Percentiles rank a stretch among this genome's conserved stretches.
phyloP scores from a whole-genome alignment of 2,113 vertebrate species.

The Atrichornis clamosus region DNA sequence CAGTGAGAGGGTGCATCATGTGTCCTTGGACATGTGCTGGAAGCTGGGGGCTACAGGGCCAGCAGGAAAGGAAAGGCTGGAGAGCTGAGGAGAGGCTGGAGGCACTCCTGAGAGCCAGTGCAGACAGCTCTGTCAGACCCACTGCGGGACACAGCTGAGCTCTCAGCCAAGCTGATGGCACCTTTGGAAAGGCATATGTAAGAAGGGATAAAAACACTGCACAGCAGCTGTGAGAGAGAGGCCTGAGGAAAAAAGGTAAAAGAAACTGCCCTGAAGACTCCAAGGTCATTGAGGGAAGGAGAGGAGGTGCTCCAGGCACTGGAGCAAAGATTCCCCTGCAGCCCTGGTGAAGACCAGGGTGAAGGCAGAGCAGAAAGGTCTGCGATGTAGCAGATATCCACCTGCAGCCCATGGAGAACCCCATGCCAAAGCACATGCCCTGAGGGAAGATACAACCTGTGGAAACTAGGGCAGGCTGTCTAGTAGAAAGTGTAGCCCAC shows the following conservation, averaged over 20 bases:
- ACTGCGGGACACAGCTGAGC: background rate
- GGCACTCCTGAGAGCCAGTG: background rate
- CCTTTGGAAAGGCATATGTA: background rate
- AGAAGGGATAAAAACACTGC: background rate
- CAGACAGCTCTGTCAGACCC: background rate
- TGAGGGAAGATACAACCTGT: background rate
- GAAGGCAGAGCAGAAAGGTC: background rate
- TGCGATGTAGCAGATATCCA: too few species aligned
- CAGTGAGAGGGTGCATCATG: fast-evolving
- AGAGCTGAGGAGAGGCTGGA: background rate
- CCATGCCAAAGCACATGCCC: fast-evolving
- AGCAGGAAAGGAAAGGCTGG: background rate
- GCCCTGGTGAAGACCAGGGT: fast-evolving
- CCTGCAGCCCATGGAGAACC: fast-evolving
- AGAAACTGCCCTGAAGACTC: background rate
- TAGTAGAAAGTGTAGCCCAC: fast-evolving
- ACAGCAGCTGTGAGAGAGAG: background rate
- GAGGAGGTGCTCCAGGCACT: fast-evolving
- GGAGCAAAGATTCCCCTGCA: background rate
- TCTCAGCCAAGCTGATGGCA: background rate
- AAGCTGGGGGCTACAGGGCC: fast-evolving
- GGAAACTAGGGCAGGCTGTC: background rate
- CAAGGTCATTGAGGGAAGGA: background rate
- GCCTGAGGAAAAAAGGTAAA: fast-evolving
- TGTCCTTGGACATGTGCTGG: background rate